These are phyloP conservation scores for Drosophila carrolli DNA, from an alignment of 1,140 invertebrate genomes.

Conservation along the genomic window DNA sequence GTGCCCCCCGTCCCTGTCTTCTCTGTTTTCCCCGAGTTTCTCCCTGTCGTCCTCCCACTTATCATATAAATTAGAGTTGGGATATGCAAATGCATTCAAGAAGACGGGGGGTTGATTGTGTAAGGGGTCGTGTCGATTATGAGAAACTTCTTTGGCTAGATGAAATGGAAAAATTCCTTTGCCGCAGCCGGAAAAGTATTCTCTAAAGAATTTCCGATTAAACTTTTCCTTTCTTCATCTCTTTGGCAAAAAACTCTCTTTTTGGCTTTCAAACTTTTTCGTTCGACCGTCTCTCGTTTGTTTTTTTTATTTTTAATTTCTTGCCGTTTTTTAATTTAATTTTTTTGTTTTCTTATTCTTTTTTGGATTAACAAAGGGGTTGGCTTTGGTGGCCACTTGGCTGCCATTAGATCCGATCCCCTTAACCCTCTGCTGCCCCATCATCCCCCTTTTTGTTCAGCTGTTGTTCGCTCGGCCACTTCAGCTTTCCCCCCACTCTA, in stretches of 20 bases:
- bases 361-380: constrained; percentile 13
- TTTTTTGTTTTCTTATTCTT: neutral
- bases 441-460: constrained; percentile 13
- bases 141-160: constrained; percentile 46
- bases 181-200: constrained; percentile 29
- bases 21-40: neutral
- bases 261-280: constrained; percentile 10
- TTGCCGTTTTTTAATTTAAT: neutral
- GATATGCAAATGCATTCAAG: constrained; percentile 70
- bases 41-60: constrained; percentile 58
- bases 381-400: constrained; percentile 36
- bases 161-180: constrained; percentile 38
- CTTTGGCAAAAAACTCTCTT: constrained; percentile 13
- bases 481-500: constrained; percentile 39
- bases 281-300: neutral
- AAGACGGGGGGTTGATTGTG: constrained; percentile 31
- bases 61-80: constrained; percentile 78
- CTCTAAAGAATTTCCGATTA: constrained; percentile 43
- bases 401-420: constrained; percentile 33
- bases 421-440: constrained; percentile 9
- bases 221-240: constrained; percentile 28
- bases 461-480: constrained; percentile 47
- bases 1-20: neutral
- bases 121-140: constrained; percentile 38
- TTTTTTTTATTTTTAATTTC: neutral